phyloP scores from a whole-genome alignment of 2,888 invertebrate species.

The Oxytorus armatus region DNA sequence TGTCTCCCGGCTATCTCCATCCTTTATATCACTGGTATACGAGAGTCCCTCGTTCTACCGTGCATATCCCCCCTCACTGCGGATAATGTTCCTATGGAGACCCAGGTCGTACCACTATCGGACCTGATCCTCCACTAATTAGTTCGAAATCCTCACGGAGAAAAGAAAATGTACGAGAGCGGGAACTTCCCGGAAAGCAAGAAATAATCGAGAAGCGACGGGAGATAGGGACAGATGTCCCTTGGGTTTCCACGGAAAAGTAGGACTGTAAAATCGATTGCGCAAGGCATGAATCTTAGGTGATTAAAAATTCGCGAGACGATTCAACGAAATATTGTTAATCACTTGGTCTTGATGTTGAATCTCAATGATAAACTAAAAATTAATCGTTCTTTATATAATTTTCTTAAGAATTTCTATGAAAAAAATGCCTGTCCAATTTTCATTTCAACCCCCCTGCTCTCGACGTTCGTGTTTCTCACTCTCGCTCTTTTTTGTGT shows the following conservation, averaged over 20 bases:
- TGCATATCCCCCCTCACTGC: constrained; percentile 36
- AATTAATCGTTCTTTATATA: background rate
- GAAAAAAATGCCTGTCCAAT: constrained; percentile 3
- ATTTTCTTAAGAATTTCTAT: background rate
- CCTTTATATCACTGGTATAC: constrained; percentile 2
- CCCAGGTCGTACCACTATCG: constrained; percentile 29
- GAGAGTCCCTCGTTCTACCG: background rate
- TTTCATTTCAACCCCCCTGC: background rate
- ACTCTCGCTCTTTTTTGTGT: constrained; percentile 12
- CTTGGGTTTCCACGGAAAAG: background rate
- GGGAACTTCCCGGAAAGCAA: constrained; percentile 9
- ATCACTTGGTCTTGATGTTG: background rate
- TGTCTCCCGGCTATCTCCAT: constrained; percentile 26
- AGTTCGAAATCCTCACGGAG: constrained; percentile 46
- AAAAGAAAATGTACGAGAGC: constrained; percentile 36
- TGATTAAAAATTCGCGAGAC: background rate
- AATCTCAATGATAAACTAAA: background rate
- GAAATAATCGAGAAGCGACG: background rate
- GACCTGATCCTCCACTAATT: constrained; percentile 62
- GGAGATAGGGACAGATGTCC: background rate
- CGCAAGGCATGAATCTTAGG: background rate
- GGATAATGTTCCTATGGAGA: constrained; percentile 54
- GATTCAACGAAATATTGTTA: background rate
- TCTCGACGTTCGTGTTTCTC: background rate
- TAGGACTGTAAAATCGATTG: background rate